These are phyloP conservation scores for Rhyacophila brunnea DNA, from an alignment of 1,140 invertebrate genomes.

Conservation along the genomic window DNA sequence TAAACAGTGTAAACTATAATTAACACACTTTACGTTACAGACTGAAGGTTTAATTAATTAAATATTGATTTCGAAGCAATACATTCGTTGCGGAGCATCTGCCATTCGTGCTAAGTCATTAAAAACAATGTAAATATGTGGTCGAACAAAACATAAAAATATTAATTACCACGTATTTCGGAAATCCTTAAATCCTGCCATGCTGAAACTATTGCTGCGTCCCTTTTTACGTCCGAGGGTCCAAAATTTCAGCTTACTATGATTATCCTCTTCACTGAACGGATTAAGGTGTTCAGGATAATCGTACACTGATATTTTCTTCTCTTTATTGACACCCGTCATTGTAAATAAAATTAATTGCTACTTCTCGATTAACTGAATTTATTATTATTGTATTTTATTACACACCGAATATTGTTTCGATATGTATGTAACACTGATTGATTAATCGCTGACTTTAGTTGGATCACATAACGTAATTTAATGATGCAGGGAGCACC, in stretches of 20 bases:
- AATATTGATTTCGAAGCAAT: too few relatives aligned
- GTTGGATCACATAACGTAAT: background rate
- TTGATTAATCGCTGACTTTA: background rate
- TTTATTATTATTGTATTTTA: too few relatives aligned
- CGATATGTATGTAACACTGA: background rate
- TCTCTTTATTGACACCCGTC: conserved; percentile 12
- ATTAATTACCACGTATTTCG: conserved; percentile 53
- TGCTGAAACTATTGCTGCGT: conserved; percentile 57
- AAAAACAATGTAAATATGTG: background rate
- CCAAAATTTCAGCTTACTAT: conserved; percentile 59
- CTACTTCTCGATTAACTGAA: background rate
- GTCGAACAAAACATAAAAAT: conserved; percentile 1
- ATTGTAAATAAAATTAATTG: conserved; percentile 4
- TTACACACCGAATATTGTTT: background rate
- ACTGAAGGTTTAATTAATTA: too few relatives aligned
- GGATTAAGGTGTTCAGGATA: conserved; percentile 73
- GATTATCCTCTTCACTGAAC: conserved; percentile 66
- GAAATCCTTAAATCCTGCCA: conserved; percentile 56
- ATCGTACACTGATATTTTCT: conserved; percentile 53
- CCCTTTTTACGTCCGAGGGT: conserved; percentile 45
- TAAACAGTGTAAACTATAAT: too few relatives aligned
- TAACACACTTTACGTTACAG: too few relatives aligned
- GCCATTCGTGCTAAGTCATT: too few relatives aligned
- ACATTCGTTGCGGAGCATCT: too few relatives aligned
- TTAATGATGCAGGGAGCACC: too few relatives aligned